Evolutionary conservation across 2,113 vertebrate genomes (phyloP).

Genomic region (Colaptes auratus): DNA sequence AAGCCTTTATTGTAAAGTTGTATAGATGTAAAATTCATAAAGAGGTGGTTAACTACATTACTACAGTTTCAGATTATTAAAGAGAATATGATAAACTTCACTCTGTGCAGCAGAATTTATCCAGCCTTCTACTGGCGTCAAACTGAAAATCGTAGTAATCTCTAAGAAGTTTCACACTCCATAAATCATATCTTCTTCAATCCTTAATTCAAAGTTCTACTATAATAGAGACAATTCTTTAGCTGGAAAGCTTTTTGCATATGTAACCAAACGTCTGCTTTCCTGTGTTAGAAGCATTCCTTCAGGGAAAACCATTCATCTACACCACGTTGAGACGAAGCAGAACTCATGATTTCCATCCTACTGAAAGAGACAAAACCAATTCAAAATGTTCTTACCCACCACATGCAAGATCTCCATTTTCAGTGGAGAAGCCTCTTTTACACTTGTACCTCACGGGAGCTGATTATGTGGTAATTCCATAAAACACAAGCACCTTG

Average conservation of each 20-base stretch:
- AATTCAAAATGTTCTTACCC: background rate
- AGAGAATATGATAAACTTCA: background rate
- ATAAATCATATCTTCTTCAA: background rate
- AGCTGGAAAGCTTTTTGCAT: background rate
- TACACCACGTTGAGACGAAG: background rate
- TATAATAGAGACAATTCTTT: background rate
- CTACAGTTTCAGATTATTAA: background rate
- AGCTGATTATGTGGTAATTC: background rate
- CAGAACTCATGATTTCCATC: background rate
- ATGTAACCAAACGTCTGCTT: background rate
- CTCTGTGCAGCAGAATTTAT: background rate
- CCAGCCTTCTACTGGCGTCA: background rate
- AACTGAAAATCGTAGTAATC: background rate
- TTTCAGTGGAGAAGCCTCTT: background rate
- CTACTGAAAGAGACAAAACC: background rate
- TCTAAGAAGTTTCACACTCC: background rate
- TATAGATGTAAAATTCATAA: background rate
- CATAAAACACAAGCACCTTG: background rate
- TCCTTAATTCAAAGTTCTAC: background rate
- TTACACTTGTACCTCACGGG: background rate
- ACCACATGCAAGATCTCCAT: background rate
- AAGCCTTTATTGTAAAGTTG: background rate
- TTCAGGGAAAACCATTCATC: background rate
- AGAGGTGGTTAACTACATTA: background rate
- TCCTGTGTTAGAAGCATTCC: background rate